A percentile compares a stretch with the other conserved stretches of the same genome.
phyloP scores from a whole-genome alignment of 2,888 invertebrate genomes.

The Hirtodrosophila trivittata region DNA sequence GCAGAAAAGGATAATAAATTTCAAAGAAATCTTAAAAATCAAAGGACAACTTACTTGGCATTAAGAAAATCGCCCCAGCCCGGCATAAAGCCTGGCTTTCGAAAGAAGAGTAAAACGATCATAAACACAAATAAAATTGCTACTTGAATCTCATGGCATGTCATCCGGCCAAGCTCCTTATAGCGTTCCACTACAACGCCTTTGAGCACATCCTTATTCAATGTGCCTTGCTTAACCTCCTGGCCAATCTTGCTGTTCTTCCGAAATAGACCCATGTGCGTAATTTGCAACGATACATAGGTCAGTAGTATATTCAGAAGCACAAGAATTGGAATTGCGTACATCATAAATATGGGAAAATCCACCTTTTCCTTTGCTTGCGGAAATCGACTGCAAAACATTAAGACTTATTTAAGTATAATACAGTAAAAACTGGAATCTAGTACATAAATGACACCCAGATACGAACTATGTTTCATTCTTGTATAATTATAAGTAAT shows the following conservation, averaged over 20 bases:
- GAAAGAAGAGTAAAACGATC: constrained; percentile 92
- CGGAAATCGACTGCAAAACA: constrained; percentile 72
- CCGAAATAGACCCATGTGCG: constrained; percentile 78
- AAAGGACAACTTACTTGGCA: constrained; percentile 45
- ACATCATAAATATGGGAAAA: constrained; percentile 71
- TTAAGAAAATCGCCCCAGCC: constrained; percentile 89
- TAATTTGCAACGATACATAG: constrained; percentile 60
- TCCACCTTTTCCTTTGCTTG: constrained; percentile 56
- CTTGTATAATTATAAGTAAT: too few relatives aligned
- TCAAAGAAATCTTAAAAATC: background rate
- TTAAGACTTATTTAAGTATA: too few relatives aligned
- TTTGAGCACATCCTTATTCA: constrained; percentile 87
- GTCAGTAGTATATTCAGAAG: constrained; percentile 42
- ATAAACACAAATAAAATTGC: constrained; percentile 89
- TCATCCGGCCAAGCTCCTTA: constrained; percentile 89
- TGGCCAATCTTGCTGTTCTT: constrained; percentile 45
- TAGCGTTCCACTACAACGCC: constrained; percentile 82
- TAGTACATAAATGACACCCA: too few relatives aligned
- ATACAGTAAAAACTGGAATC: too few relatives aligned
- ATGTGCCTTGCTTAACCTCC: constrained; percentile 82
- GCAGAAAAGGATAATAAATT: background rate
- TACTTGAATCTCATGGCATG: constrained; percentile 89
- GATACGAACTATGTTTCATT: too few relatives aligned
- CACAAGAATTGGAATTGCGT: constrained; percentile 61
- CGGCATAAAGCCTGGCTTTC: constrained; percentile 91